phyloP scores from a whole-genome alignment of 2,797 vertebrate species.

The Psittacula echo region DNA sequence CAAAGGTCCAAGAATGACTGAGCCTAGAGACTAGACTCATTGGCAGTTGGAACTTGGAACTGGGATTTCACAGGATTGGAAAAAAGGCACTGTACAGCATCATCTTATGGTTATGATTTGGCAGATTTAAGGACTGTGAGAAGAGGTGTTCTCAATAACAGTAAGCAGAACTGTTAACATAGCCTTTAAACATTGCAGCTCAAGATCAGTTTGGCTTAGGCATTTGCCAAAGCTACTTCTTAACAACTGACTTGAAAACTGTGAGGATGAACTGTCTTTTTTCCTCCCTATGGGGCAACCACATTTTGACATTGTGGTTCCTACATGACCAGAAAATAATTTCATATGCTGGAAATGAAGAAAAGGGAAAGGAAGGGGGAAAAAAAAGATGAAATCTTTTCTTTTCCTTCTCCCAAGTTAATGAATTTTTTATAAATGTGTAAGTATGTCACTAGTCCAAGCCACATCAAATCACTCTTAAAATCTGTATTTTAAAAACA shows the following conservation, averaged over 20 bases:
- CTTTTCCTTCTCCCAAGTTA: slow-evolving; percentile 26
- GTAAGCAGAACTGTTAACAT: background rate
- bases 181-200: background rate
- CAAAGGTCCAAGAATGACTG: background rate
- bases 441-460: slow-evolving; percentile 71
- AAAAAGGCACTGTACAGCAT: background rate
- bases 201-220: slow-evolving; percentile 38
- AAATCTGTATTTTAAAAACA: slow-evolving; percentile 71
- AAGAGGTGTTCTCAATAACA: slow-evolving; percentile 27
- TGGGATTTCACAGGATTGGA: slow-evolving; percentile 7
- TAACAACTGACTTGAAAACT: slow-evolving; percentile 58
- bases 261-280: slow-evolving; percentile 70
- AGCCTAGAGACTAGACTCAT: background rate
- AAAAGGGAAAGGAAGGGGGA: slow-evolving; percentile 13
- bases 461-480: slow-evolving; percentile 72
- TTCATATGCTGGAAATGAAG: slow-evolving; percentile 59
- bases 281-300: slow-evolving; percentile 69
- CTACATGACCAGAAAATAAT: slow-evolving; percentile 65
- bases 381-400: slow-evolving; percentile 38
- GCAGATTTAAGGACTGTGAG: slow-evolving; percentile 31
- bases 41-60: background rate
- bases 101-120: slow-evolving; percentile 36
- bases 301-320: slow-evolving; percentile 69
- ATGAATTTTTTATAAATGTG: slow-evolving; percentile 62
- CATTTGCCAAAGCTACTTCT: slow-evolving; percentile 55